Percentiles rank a stretch among this genome's conserved stretches.
Conservation (phyloP, 1,140 invertebrate species). For the Asobara japonica region DNA sequence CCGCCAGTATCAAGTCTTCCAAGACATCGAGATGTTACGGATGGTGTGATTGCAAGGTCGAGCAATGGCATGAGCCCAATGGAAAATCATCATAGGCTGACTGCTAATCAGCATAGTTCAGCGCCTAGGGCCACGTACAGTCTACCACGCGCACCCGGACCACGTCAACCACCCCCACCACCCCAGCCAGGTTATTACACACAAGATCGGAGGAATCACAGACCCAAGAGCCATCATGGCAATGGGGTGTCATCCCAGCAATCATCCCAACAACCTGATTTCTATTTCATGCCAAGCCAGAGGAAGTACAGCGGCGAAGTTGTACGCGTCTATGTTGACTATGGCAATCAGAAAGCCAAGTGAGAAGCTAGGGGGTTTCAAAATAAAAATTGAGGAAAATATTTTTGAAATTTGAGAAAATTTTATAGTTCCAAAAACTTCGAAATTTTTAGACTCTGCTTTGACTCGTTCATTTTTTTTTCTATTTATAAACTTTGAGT, state of each 20-base stretch:
- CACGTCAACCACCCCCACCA: constrained; percentile 51
- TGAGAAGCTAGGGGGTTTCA: too few species aligned
- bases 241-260: constrained; percentile 35
- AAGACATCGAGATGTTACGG: constrained; percentile 61
- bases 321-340: constrained; percentile 90
- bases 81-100: constrained; percentile 32
- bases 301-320: constrained; percentile 92
- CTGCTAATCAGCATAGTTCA: constrained; percentile 52
- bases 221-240: constrained; percentile 39
- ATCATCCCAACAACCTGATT: constrained; percentile 75
- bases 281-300: constrained; percentile 95
- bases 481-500: too few species aligned
- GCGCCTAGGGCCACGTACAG: constrained; percentile 65
- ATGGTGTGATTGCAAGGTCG: constrained; percentile 35
- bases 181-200: constrained; percentile 66
- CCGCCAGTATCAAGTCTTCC: constrained; percentile 59
- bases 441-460: too few species aligned
- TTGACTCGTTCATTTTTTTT: too few species aligned
- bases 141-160: constrained; percentile 61
- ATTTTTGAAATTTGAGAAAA: too few species aligned
- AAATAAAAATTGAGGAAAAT: too few species aligned
- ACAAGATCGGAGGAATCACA: constrained; percentile 60
- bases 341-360: constrained; percentile 63
- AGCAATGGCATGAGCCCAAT: constrained; percentile 29
- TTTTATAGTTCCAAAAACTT: too few species aligned